phyloP scores from a whole-genome alignment of 2,888 invertebrate species.

The Drosophila fulvimacula region DNA sequence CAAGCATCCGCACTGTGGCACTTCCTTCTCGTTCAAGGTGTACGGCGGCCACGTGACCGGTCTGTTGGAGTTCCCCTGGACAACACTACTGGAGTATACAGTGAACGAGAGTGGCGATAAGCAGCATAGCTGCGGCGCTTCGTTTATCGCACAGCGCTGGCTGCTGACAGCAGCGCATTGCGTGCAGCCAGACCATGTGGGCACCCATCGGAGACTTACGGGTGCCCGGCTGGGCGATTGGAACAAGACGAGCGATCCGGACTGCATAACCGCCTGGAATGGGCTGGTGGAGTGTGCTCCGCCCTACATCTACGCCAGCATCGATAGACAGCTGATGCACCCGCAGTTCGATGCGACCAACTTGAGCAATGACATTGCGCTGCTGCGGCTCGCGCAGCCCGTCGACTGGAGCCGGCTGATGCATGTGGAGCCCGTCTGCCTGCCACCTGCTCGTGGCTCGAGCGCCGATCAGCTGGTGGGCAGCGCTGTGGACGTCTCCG shows the following conservation, averaged over 20 bases:
- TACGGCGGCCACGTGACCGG: constrained; percentile 43
- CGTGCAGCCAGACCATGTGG: constrained; percentile 85
- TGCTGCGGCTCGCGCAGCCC: constrained; percentile 87
- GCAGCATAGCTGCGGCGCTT: constrained; percentile 88
- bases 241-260: constrained; percentile 86
- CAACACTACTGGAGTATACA: constrained; percentile 56
- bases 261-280: constrained; percentile 85
- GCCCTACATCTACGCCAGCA: constrained; percentile 86
- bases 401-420: constrained; percentile 84
- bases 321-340: constrained; percentile 88
- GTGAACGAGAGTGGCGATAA: constrained; percentile 83
- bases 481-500: constrained; percentile 85
- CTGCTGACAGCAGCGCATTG: constrained; percentile 66
- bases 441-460: constrained; percentile 83
- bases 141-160: constrained; percentile 68
- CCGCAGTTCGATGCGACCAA: constrained; percentile 85
- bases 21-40: constrained; percentile 48
- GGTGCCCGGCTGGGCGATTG: constrained; percentile 75
- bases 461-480: constrained; percentile 73
- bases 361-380: constrained; percentile 88
- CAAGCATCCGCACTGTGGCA: constrained; percentile 57
- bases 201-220: constrained; percentile 85
- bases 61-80: constrained; percentile 63
- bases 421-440: constrained; percentile 86
- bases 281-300: constrained; percentile 86